phyloP scores from a whole-genome alignment of 2,797 vertebrate genomes.

The Phataginus tricuspis region DNA sequence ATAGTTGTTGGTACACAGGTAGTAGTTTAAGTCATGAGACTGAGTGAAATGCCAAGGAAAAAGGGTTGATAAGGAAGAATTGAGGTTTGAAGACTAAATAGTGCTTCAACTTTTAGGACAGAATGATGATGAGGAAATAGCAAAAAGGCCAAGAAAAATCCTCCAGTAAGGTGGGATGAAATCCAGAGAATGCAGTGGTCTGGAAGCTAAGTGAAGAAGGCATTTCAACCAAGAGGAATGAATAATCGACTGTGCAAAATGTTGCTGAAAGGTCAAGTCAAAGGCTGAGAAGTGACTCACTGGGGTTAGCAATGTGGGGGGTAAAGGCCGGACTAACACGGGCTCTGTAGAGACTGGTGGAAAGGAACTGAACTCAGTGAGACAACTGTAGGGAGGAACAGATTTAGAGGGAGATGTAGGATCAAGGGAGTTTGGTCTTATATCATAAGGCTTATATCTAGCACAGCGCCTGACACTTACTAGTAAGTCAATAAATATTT shows the following conservation, averaged over 20 bases:
- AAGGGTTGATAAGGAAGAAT: neutral
- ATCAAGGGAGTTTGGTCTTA: neutral
- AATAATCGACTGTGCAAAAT: constrained; percentile 18
- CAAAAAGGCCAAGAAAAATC: neutral
- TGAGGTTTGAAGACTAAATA: neutral
- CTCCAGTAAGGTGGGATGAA: constrained; percentile 49
- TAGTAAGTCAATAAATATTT: constrained; percentile 29
- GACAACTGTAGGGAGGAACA: neutral
- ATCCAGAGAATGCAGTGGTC: neutral
- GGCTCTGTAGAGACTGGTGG: neutral
- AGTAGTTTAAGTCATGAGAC: neutral
- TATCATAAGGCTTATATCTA: neutral
- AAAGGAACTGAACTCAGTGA: neutral
- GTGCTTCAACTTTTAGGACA: neutral
- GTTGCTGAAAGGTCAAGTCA: constrained; percentile 17
- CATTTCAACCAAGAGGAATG: constrained; percentile 29
- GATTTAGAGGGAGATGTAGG: neutral
- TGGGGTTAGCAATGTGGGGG: neutral
- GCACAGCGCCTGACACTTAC: neutral
- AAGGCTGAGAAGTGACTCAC: constrained; percentile 39
- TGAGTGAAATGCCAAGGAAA: constrained; percentile 2
- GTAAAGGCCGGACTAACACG: neutral
- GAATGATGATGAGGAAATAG: neutral
- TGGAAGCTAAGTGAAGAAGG: constrained; percentile 29
- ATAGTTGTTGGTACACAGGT: neutral